Base-by-base conservation (phyloP, 2,888 invertebrate species). In the Hypena proboscidalis region DNA sequence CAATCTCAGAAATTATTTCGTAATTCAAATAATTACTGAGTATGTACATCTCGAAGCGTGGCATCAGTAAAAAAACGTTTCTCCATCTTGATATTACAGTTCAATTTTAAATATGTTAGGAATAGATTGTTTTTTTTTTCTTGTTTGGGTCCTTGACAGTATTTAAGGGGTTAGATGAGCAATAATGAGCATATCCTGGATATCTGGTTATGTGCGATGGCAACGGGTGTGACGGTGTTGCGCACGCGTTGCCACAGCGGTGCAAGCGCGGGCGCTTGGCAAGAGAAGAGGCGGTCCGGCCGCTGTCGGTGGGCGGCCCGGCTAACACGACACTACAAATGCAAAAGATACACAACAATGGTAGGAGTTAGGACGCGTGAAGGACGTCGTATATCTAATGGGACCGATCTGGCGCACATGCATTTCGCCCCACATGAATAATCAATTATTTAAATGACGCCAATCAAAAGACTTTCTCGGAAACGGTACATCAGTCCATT, bases 361-460 rank as follows among this genome's bases (percentile, higher is more conserved):
- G 90, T 83, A 85, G 86, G 83, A 86, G 86, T 85, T 85, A 87
- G 89, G 90, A 85, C 89, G 88, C 85, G 88, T 89, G 87, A 90
- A 90, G 90, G 90, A 87, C 90, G 85, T 78, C 77, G 85, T 74
- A 85, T 86, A 88, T 87, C 84, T 85, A 83, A 88, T 87, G 81
- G 59, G 71, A 77, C 77, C 77, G 83, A 87, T 86, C 86, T 80
- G 80, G 72, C 79, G 77, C 80, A 84, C 80, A 86, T 83, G 81
- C 82, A 83, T 85, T 83, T 83, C 71, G 80, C 80, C 83, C 80
- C 77, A 85, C 84, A 88, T 90, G 89, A 90, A 91, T 90, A 90
- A 89, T 84, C 85, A 89, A 90, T 89, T 89, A 90, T 89, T 89
- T 74, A 88, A 89, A 91, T 88, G 68, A 77, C 67, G 71, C 77